Conservation (phyloP, 1,140 invertebrate species). For the Galleria mellonella region DNA sequence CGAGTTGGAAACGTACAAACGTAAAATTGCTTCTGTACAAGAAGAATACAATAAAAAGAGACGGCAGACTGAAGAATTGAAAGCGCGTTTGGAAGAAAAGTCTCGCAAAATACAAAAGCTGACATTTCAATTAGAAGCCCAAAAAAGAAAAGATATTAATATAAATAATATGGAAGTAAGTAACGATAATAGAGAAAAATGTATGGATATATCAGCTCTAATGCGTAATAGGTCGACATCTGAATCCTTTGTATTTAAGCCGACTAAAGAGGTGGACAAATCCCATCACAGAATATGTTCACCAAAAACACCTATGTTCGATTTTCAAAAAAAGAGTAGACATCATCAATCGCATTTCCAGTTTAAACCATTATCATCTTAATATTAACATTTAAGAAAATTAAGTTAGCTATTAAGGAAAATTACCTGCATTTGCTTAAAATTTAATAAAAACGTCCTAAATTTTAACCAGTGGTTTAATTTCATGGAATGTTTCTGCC, state of each 20-base stretch:
- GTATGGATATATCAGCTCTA: conserved; percentile 59
- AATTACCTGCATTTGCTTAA: conserved; percentile 71
- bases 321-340: conserved; percentile 49
- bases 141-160: conserved; percentile 60
- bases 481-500: conserved; percentile 91
- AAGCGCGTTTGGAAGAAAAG: conserved; percentile 58
- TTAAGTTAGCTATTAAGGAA: conserved; percentile 9
- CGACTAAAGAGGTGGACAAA: conserved; percentile 44
- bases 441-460: conserved; percentile 83
- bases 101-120: conserved; percentile 65
- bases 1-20: conserved; percentile 61
- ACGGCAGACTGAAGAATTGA: conserved; percentile 60
- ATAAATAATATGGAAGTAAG: conserved; percentile 36
- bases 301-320: conserved; percentile 56
- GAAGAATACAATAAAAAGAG: conserved; percentile 59
- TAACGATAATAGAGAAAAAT: conserved; percentile 35
- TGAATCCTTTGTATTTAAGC: conserved; percentile 54
- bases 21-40: conserved; percentile 60
- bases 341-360: conserved; percentile 36
- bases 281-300: conserved; percentile 42
- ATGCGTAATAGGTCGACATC: conserved; percentile 41
- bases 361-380: conserved; percentile 36
- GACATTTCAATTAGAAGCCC: conserved; percentile 55
- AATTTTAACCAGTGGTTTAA: conserved; percentile 92
- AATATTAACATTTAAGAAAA: conserved; percentile 7